Base-by-base conservation (phyloP, 2,797 vertebrate species). In the Pangasius krempfi region DNA sequence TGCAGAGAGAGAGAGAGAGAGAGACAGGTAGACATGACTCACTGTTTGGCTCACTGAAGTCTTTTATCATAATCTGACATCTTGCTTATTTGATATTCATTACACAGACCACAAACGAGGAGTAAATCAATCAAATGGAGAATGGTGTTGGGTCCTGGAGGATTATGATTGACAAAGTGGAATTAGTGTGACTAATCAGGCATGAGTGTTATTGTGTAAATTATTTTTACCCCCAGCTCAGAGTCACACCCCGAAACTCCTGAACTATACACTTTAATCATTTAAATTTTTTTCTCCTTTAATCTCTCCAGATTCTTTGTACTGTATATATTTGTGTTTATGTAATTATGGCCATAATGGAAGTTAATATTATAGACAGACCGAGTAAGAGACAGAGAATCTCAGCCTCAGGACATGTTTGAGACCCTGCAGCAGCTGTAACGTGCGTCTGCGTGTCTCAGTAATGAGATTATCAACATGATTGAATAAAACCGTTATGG, bases 341-440 rank as follows among this genome's bases (percentile, higher is more conserved):
- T 88, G 37, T 50, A 50, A 68, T 44, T 27, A 73, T 60, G 40
- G n/a, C 27, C 25, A 18, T 62, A 68, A 76, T 86, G 56, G 10
- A 33, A 76, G 40, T 30, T 78, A 30, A 64, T 78, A 86, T 50
- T 50, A 62, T 78, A 47, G 16, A 58, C 73, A 86, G 86, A 66
- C 3, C 3, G n/a, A 12, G 27, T 84, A 84, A 47, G 60, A 81
- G 78, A 64, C 79, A 81, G 9, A 6, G 44, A 60, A 75, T 14
- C 73, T 44, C n/a, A 16, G n/a, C 8, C 82, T 84, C 27, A 37
- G 64, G 62, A 84, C 27, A 84, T 47, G 64, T 52, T 7, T 52
- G n/a, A 52, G 83, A 33, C 40, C 83, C n/a, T 2, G 7, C n/a
- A 3, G 10, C 47, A 66, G 62, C 44, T 52, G 27, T 30, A 52